Conservation (phyloP, 2,797 vertebrate genomes). For the Holocentrus rufus region DNA sequence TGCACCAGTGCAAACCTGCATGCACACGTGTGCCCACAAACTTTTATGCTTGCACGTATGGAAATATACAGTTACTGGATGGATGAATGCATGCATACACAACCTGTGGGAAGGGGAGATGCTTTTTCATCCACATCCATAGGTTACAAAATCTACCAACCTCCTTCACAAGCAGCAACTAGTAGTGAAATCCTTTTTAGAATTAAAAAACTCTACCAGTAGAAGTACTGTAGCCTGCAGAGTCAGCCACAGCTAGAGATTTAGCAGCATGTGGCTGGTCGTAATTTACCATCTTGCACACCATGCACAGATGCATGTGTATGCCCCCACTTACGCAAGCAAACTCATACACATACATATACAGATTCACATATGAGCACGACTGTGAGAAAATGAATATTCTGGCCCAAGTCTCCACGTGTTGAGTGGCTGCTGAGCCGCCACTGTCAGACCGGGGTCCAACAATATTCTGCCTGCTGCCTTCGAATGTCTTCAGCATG, state of each 20-base stretch:
- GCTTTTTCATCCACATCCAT: too few species aligned
- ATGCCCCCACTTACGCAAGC: slow-evolving; percentile 17
- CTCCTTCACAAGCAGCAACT: not conserved
- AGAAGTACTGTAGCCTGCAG: not conserved
- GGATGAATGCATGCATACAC: slow-evolving; percentile 49
- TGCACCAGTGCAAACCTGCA: slow-evolving; percentile 31
- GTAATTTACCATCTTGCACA: slow-evolving; percentile 41
- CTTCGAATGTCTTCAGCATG: slow-evolving; percentile 74
- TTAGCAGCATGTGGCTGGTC: slow-evolving; percentile 22
- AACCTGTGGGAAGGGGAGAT: not conserved
- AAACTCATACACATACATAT: slow-evolving; percentile 13
- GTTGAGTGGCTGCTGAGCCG: not conserved
- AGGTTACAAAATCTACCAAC: slow-evolving; percentile 11
- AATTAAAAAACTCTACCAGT: not conserved
- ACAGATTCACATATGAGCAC: slow-evolving; percentile 48
- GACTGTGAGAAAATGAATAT: slow-evolving; percentile 65
- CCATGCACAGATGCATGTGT: slow-evolving; percentile 45
- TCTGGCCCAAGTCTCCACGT: slow-evolving; percentile 53
- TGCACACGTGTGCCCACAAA: slow-evolving; percentile 39
- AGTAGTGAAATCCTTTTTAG: too few species aligned
- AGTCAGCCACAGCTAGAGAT: slow-evolving; percentile 19
- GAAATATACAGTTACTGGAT: slow-evolving; percentile 20
- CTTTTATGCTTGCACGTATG: slow-evolving; percentile 34
- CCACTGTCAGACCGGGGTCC: slow-evolving; percentile 42
- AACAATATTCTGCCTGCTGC: slow-evolving; percentile 76